These are phyloP conservation scores for Cirrhinus mrigala DNA, from an alignment of 2,797 vertebrate species.

Conservation along the genomic window DNA sequence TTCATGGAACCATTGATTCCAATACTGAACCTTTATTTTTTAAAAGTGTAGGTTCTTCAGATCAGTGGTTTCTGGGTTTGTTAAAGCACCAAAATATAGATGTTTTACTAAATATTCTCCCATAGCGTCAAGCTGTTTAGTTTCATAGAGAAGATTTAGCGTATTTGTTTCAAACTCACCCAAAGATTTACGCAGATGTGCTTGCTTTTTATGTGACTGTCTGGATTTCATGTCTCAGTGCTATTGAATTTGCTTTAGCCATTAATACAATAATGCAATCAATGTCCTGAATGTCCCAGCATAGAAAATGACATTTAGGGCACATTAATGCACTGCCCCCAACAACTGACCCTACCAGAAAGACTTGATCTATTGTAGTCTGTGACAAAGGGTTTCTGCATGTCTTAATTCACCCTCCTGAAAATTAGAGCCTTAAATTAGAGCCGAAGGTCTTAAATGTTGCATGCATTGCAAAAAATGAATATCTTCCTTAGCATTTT, in stretches of 20 bases:
- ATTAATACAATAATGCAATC: slow-evolving; percentile 43
- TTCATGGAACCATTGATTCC: too few relatives aligned
- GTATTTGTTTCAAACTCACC: slow-evolving; percentile 20
- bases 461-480: not conserved
- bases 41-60: not conserved
- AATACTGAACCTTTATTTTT: too few relatives aligned
- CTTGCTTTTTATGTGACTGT: slow-evolving; percentile 15
- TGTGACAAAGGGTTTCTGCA: slow-evolving; percentile 20
- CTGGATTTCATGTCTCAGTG: slow-evolving; percentile 28
- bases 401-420: not conserved
- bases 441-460: not conserved
- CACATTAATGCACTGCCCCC: slow-evolving; percentile 23
- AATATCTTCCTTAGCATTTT: not conserved
- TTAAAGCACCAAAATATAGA: not conserved
- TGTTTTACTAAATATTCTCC: not conserved
- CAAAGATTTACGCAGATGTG: not conserved
- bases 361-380: slow-evolving; percentile 19
- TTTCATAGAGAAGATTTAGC: not conserved
- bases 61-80: not conserved
- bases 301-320: slow-evolving; percentile 49
- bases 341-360: slow-evolving; percentile 11
- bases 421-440: not conserved
- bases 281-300: slow-evolving; percentile 26
- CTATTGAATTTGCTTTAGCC: slow-evolving; percentile 20
- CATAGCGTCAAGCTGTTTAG: not conserved